Evolutionary conservation across 2,113 vertebrate species (phyloP), one percentile per base, ranked within the genome.

Genomic region (Ameiurus melas): DNA sequence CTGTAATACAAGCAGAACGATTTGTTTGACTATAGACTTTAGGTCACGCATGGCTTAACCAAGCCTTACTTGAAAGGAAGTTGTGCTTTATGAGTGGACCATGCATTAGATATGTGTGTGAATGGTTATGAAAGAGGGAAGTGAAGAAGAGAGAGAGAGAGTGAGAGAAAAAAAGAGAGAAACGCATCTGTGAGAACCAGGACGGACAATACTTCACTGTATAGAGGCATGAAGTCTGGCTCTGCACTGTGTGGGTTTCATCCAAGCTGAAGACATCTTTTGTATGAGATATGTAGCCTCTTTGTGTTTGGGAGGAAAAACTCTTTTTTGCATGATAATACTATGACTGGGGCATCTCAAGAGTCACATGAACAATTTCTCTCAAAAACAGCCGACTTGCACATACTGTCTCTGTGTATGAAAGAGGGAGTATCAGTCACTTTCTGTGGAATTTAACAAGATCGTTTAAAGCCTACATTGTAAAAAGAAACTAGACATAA

Each of bases 291-390:
- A 91, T 92, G 93, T 92, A 92, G 92, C 91, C 92, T 94, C 92
- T 94, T 95, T 95, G 94, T 96, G 43, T 62, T 62, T 55, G 22
- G 33, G 90, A 62, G 77, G 86, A 53, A 88, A 85, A 77, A 62
- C 88, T 86, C 90, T 96, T 96, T 96, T 97, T 96, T 96, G 95
- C 96, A 96, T 96, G 90, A 96, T 91, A 96, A 96, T 95, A 90
- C 94, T 91, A 93, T 90, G 91, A 94, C 95, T 94, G 91, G 94
- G 92, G 93, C 93, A 91, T 91, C 93, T 85, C 20, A 89, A 5
- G 89, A 92, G 92, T 94, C 94, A 93, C 91, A 92, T 93, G 95
- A 92, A 86, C 92, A 91, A 83, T 93, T 92, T 68, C 92, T 89
- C 91, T 83, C 17, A 85, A 79, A 51, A 71, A 75, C 33, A 87